A percentile compares a stretch with the other conserved stretches of the same genome.
These are phyloP conservation scores for Pseudopodoces humilis DNA, from an alignment of 2,113 vertebrate genomes.

Conservation along the genomic window DNA sequence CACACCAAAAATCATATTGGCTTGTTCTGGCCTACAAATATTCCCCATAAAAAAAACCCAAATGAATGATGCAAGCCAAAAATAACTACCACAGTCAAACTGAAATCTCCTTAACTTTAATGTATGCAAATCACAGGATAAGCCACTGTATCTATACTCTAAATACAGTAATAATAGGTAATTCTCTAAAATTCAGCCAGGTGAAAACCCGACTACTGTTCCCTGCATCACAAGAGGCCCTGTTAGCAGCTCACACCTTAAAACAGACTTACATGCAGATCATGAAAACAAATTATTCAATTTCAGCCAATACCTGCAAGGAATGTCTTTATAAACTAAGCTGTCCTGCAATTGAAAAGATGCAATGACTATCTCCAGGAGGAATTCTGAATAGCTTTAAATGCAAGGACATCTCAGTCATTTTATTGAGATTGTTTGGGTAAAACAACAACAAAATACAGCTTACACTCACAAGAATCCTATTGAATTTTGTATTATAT, in stretches of 20 bases:
- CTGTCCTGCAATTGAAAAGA: background rate
- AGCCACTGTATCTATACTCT: background rate
- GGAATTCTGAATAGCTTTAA: background rate
- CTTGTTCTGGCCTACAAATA: background rate
- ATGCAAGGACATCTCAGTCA: background rate
- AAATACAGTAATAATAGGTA: background rate
- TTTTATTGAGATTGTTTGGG: background rate
- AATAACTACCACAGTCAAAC: background rate
- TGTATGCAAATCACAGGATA: background rate
- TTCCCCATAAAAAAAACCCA: background rate
- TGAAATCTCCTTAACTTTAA: background rate
- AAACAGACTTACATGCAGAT: background rate
- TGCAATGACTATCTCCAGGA: background rate
- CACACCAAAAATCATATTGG: background rate
- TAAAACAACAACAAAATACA: background rate
- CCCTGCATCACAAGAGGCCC: background rate
- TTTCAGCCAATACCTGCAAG: background rate
- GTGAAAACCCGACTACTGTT: background rate
- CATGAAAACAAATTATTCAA: background rate
- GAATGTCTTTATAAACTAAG: background rate
- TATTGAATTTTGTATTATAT: background rate
- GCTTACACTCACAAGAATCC: background rate
- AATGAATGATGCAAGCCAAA: background rate
- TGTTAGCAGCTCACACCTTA: background rate
- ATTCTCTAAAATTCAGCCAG: background rate